Base-by-base conservation (phyloP, 2,888 invertebrate species). In the Chrysina gloriosa region DNA sequence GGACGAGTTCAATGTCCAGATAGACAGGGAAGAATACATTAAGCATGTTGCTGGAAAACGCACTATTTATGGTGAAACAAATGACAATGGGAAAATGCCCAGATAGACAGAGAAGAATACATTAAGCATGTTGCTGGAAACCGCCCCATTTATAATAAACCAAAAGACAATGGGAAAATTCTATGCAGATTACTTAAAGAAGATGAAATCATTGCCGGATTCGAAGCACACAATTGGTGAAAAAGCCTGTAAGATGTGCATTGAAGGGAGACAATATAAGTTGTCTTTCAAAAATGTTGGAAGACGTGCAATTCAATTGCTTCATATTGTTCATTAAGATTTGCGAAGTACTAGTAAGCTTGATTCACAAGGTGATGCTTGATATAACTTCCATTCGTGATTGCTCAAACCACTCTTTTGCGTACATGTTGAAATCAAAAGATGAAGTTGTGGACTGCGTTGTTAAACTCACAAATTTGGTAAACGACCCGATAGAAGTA, bases 401-500 rank as follows among this genome's bases (percentile, higher is more conserved):
- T 19, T 34, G 19, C 47, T 5, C 4, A 14, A n/a, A 74, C 77
- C 65, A 63, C n/a, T n/a, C n/a, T n/a, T 65, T 74, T 71, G 7
- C 68, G 70, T 56, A 48, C 69, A 58, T 42, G 27, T 27, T 78
- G 76, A 29, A 74, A 67, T 65, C 16, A 2, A 3, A 21, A 56
- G 7, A 31, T 31, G 36, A 29, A 25, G 21, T 52, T 25, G 6
- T 3, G 14, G 16, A 56, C 14, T 16, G n/a, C 23, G 11, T 56
- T 21, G 3, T n/a, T 31, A 31, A 76, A 7, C 79, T 77, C 56
- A 77, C 77, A 69, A 16, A 14, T 16, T 14, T 74, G 31, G 76
- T 75, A n/a, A 77, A 77, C 71, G 78, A 77, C 58, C 76, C 79
- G 68, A 70, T 23, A 36, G 64, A 56, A 67, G 6, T 3, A 75